Percentiles rank a stretch among this genome's conserved stretches.
Evolutionary conservation across 1,140 invertebrate species (phyloP).

Genomic region (Bombus sibiricus): DNA sequence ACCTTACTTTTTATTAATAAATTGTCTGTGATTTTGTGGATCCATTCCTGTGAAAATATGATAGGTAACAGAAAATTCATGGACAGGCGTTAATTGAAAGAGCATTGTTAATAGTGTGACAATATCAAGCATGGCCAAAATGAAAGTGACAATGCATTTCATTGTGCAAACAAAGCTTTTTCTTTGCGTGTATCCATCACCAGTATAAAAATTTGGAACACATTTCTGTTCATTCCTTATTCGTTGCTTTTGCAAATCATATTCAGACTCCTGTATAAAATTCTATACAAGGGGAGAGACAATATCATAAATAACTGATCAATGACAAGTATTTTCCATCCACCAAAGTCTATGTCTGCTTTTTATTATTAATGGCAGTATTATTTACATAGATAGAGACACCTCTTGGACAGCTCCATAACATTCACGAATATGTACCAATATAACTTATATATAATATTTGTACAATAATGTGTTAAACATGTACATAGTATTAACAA

Average conservation of each 20-base stretch:
- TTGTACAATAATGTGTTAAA: conserved; percentile 9
- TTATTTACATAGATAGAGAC: conserved; percentile 67
- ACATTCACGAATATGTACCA: conserved; percentile 20
- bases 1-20: conserved; percentile 75
- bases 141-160: conserved; percentile 70
- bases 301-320: conserved; percentile 55
- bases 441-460: conserved; percentile 29
- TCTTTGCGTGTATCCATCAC: conserved; percentile 72
- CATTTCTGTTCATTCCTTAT: conserved; percentile 43
- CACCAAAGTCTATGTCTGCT: conserved; percentile 55
- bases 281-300: conserved; percentile 70
- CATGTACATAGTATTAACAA: conserved; percentile 20
- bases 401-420: conserved; percentile 73
- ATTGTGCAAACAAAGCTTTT: conserved; percentile 67
- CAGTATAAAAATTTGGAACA: conserved; percentile 64
- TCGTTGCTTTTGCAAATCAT: conserved; percentile 41
- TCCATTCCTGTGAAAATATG: conserved; percentile 80
- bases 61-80: conserved; percentile 70
- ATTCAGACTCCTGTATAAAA: conserved; percentile 53
- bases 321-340: conserved; percentile 49
- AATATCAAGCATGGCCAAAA: conserved; percentile 70
- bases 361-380: conserved; percentile 50
- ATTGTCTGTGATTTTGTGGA: conserved; percentile 79
- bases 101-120: conserved; percentile 71
- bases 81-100: conserved; percentile 63